Conservation (phyloP, 2,888 invertebrate genomes). For the Mactromeris polynyma region DNA sequence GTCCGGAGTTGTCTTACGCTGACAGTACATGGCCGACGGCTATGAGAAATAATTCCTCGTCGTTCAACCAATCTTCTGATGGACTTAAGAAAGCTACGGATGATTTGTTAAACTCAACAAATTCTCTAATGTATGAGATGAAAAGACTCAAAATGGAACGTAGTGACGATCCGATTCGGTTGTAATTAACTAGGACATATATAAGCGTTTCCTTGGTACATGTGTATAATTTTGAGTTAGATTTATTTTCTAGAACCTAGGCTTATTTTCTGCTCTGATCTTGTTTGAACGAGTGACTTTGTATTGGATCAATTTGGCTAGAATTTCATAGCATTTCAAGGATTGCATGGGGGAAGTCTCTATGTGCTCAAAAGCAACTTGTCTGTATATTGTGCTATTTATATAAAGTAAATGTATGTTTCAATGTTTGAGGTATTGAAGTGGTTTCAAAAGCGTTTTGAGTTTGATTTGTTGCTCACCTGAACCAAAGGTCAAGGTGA, state of each 20-base stretch:
- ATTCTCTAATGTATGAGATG: slow-evolving; percentile 83
- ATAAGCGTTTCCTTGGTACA: not conserved
- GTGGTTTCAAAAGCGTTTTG: too few relatives aligned
- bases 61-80: slow-evolving; percentile 33
- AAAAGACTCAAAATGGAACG: slow-evolving; percentile 78
- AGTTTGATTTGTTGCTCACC: too few relatives aligned
- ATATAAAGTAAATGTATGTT: too few relatives aligned
- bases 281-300: not conserved
- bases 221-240: not conserved
- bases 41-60: not conserved
- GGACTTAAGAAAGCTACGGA: slow-evolving; percentile 75
- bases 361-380: too few relatives aligned
- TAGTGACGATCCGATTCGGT: slow-evolving; percentile 64
- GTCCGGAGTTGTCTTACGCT: slow-evolving; percentile 73
- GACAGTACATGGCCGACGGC: slow-evolving; percentile 68
- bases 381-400: too few relatives aligned
- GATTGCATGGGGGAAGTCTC: not conserved
- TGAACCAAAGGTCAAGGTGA: too few relatives aligned
- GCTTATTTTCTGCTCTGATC: not conserved
- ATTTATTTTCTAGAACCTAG: not conserved
- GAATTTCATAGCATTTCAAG: not conserved
- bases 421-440: too few relatives aligned
- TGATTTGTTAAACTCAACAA: slow-evolving; percentile 78
- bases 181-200: slow-evolving; percentile 30
- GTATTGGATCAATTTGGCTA: not conserved